Evolutionary conservation across 1,140 invertebrate species (phyloP).

Genomic region (Drosophila ironensis): DNA sequence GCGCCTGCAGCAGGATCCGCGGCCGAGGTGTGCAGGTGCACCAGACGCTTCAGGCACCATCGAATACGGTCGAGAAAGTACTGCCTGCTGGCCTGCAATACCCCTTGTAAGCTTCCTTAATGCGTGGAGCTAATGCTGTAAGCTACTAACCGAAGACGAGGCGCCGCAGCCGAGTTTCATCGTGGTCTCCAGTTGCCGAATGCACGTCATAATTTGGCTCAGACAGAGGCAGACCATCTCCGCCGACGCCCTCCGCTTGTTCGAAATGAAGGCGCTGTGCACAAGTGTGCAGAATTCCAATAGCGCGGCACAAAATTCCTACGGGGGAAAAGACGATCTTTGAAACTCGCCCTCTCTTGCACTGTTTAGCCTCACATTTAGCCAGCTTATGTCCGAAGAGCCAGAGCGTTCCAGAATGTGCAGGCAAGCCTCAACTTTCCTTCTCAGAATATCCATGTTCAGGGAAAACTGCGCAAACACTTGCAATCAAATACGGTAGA

Average conservation of each 20-base stretch:
- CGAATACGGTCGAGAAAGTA: conserved; percentile 71
- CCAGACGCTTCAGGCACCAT: conserved; percentile 57
- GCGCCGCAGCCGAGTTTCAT: conserved; percentile 43
- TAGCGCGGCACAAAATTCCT: conserved; percentile 72
- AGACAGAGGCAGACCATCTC: conserved; percentile 67
- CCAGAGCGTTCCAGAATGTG: conserved; percentile 11
- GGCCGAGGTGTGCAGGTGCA: conserved; percentile 6
- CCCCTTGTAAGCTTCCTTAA: too few relatives aligned
- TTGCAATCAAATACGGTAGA: conserved; percentile 16
- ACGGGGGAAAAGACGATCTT: conserved; percentile 6
- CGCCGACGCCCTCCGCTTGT: conserved; percentile 25
- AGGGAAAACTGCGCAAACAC: not conserved
- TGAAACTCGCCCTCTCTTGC: not conserved
- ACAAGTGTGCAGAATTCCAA: conserved; percentile 44
- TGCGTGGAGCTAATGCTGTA: not conserved
- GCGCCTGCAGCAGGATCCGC: not conserved
- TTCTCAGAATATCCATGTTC: conserved; percentile 41
- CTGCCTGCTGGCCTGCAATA: conserved; percentile 59
- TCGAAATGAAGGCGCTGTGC: conserved; percentile 36
- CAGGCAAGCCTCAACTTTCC: conserved; percentile 46
- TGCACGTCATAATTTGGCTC: conserved; percentile 68
- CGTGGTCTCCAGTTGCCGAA: conserved; percentile 59
- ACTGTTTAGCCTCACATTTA: conserved; percentile 34
- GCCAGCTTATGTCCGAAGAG: conserved; percentile 44
- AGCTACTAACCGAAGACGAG: conserved; percentile 32